Base-by-base conservation (phyloP, 2,888 invertebrate genomes). In the Noctua fimbriata region DNA sequence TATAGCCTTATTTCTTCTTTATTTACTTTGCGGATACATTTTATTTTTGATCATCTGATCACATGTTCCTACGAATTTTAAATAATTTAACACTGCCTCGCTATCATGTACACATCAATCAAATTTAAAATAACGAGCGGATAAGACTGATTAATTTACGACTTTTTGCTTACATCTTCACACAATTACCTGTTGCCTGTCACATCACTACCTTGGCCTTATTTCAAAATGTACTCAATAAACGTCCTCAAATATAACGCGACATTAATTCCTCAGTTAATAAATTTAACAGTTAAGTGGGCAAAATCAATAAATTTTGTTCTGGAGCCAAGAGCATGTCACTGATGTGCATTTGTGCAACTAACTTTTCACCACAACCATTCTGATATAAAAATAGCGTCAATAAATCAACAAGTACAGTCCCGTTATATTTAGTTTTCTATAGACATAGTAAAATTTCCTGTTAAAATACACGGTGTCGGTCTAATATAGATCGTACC, bases 301-400 rank as follows among this genome's bases (percentile, higher is more conserved):
- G 83, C 36, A 85, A 89, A 91, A 91, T 89, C 86, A 85, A 87
- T 91, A 87, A 87, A 89, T 90, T 89, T 81, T 82, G 87, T 89
- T 89, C 86, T 81, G 82, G 88, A 90, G 92, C 93, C 92, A 92
- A 92, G 73, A 89, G 78, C 77, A 78, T 92, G 93, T 92, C 89
- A 89, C 83, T 84, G 82, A 63, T 47, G 65, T 79, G 87, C 78
- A 80, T 85, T 82, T 82, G 80, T 86, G 87, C 88, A 83, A 87
- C 90, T 83, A 84, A 88, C 81, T 89, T 83, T 91, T 82, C 85
- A 76, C 86, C 47, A 85, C 85, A 80, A 78, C 84, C 81, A 89
- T 90, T 88, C 86, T 83, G 82, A 87, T 90, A 88, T 87, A 89
- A 90, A 92, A 93, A 92, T 92, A 93, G 90, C 83, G 70, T 66